Base-by-base conservation (phyloP, 2,888 invertebrate genomes). In the Leptopterna dolabrata region DNA sequence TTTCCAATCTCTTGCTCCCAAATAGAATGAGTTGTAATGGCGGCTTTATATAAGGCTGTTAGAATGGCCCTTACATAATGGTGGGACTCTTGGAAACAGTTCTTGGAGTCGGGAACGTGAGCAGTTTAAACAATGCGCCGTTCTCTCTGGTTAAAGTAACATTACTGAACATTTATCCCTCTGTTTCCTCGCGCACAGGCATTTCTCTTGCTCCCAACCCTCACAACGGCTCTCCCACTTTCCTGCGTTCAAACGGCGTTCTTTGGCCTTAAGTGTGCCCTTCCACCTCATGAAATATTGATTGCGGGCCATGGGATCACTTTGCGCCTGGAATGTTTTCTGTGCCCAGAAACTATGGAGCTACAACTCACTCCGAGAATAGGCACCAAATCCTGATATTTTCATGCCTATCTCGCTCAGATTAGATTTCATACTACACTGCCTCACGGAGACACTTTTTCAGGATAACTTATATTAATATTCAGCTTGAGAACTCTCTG, bases 21-120 rank as follows among this genome's bases (percentile, higher is more conserved):
- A 82, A 82, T 82, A 82, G 82, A 82, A 82, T 82, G 82, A 82
- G 82, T 70, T 30, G 82, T 70, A 70, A 82, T 82, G 63, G 82
- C 41, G 82, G 55, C 63, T 82, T 82, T 82, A 82, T 82, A 41
- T 82, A 82, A 82, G 63, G 81, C 81, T 51, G 29, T 81, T 81
- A 81, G 81, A 45, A 9, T n/a, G 30, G 70, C 30, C 55, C 55
- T 82, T 82, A 82, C 36, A 82, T 82, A 82, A 82, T 82, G 82
- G 82, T 30, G 30, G 82, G 70, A 36, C 29, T n/a, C 14, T 55
- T 55, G 55, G 55, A 55, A n/a, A 55, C 55, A 19, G 55, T 55
- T 55, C 45, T 80, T 47, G 47, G 45, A 30, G 63, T 63, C 30
- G 82, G 41, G 45, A 82, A 82, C 82, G 82, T 82, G 82, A 82